Evolutionary conservation across 2,113 vertebrate genomes (phyloP).

Genomic region (Mesocricetus auratus): DNA sequence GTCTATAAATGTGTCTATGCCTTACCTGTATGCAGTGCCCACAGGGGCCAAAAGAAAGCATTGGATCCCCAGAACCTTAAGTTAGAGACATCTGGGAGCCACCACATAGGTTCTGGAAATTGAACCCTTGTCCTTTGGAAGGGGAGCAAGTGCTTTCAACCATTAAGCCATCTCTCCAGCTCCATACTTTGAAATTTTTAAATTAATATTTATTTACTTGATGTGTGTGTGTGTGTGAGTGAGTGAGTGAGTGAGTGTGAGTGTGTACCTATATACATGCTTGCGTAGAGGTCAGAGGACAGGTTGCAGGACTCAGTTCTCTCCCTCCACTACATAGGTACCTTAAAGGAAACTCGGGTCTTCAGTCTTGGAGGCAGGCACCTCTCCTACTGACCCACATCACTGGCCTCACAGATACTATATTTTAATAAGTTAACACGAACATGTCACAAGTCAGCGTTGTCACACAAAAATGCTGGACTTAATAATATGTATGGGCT

Average conservation of each 20-base stretch:
- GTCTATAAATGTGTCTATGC: neutral
- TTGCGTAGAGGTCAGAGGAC: neutral
- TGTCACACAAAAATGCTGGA: neutral
- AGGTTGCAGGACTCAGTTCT: neutral
- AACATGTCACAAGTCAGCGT: neutral
- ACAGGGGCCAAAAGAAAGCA: neutral
- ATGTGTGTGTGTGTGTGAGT: neutral
- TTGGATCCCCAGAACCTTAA: neutral
- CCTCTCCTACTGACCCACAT: no score
- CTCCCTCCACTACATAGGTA: no score
- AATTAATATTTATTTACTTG: neutral
- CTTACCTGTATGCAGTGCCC: neutral
- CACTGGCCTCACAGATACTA: neutral
- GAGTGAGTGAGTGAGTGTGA: neutral
- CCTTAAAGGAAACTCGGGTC: neutral
- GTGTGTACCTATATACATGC: no score
- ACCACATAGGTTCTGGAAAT: neutral
- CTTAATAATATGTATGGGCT: neutral
- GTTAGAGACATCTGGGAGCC: neutral
- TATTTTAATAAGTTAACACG: neutral
- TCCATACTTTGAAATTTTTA: neutral
- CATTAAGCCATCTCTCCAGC: neutral
- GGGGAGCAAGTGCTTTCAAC: neutral
- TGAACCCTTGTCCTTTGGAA: neutral
- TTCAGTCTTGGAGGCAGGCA: neutral